Evolutionary conservation across 2,888 invertebrate genomes (phyloP).

Genomic region (Microchrysa polita): DNA sequence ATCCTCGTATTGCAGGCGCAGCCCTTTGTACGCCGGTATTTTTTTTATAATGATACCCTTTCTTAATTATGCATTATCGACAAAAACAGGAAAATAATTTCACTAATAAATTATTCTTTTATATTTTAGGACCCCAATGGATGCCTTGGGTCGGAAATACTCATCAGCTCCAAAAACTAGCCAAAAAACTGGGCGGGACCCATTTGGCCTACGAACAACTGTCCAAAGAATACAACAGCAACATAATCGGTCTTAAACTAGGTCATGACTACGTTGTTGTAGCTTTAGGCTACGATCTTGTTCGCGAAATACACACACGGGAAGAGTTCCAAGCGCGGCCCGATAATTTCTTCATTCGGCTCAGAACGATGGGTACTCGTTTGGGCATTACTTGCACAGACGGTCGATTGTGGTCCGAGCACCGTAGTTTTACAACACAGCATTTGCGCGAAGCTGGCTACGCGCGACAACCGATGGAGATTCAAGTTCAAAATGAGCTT

Average conservation of each 20-base stretch:
- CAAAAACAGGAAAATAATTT: neutral
- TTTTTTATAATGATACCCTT: too few species aligned
- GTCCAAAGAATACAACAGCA: slow-evolving; percentile 65
- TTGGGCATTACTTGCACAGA: slow-evolving; percentile 69
- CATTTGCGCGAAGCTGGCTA: slow-evolving; percentile 69
- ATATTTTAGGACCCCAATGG: slow-evolving; percentile 59
- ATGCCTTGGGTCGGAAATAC: slow-evolving; percentile 62
- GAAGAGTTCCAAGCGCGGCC: slow-evolving; percentile 74
- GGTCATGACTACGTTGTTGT: slow-evolving; percentile 67
- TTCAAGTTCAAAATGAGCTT: slow-evolving; percentile 68
- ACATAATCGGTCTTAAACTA: slow-evolving; percentile 69
- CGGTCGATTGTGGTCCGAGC: slow-evolving; percentile 68
- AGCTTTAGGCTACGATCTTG: slow-evolving; percentile 66
- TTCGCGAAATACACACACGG: slow-evolving; percentile 67
- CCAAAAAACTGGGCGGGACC: slow-evolving; percentile 64
- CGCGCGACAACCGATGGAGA: slow-evolving; percentile 68
- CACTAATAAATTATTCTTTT: neutral
- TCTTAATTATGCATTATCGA: too few species aligned
- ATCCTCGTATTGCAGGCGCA: too few species aligned
- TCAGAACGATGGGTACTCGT: slow-evolving; percentile 72
- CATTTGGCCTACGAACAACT: slow-evolving; percentile 67
- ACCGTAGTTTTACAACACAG: slow-evolving; percentile 67
- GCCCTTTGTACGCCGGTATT: too few species aligned
- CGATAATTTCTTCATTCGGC: slow-evolving; percentile 71
- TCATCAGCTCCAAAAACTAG: slow-evolving; percentile 58